phyloP scores from a whole-genome alignment of 2,888 invertebrate genomes.

The Nomada goodeniana region DNA sequence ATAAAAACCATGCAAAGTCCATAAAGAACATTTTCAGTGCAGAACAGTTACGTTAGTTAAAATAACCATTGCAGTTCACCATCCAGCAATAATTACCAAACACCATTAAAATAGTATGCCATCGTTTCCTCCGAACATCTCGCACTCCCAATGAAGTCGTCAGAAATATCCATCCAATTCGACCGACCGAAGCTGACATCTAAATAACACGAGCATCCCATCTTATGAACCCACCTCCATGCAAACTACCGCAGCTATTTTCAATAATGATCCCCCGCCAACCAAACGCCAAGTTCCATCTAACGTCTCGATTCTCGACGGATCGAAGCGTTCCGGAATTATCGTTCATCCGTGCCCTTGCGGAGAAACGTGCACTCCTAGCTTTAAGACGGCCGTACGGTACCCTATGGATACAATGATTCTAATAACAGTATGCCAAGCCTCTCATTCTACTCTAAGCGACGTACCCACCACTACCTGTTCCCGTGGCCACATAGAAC shows the following conservation, averaged over 20 bases:
- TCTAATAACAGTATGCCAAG: slow-evolving; percentile 67
- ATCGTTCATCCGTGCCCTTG: slow-evolving; percentile 24
- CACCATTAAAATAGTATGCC: neutral
- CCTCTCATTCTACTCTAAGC: slow-evolving; percentile 48
- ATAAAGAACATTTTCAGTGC: too few species aligned
- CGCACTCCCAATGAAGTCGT: neutral
- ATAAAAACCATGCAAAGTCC: too few species aligned
- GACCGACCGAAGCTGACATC: neutral
- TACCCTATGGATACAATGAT: slow-evolving; percentile 38
- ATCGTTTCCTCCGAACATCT: neutral
- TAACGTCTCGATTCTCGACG: slow-evolving; percentile 31
- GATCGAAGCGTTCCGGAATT: slow-evolving; percentile 44
- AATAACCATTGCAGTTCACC: neutral
- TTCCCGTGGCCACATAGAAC: slow-evolving; percentile 23
- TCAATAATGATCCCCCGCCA: slow-evolving; percentile 1
- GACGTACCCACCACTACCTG: slow-evolving; percentile 48
- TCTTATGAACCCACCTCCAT: neutral
- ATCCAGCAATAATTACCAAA: neutral
- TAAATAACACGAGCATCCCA: neutral
- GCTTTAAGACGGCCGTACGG: slow-evolving; percentile 9
- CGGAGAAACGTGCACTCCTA: slow-evolving; percentile 50
- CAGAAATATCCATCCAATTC: slow-evolving; percentile 1
- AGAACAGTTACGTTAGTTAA: too few species aligned
- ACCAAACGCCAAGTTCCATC: slow-evolving; percentile 23
- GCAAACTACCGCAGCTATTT: neutral